These are phyloP conservation scores for Drosophila auraria DNA, from an alignment of 1,140 invertebrate genomes.

Conservation along the genomic window DNA sequence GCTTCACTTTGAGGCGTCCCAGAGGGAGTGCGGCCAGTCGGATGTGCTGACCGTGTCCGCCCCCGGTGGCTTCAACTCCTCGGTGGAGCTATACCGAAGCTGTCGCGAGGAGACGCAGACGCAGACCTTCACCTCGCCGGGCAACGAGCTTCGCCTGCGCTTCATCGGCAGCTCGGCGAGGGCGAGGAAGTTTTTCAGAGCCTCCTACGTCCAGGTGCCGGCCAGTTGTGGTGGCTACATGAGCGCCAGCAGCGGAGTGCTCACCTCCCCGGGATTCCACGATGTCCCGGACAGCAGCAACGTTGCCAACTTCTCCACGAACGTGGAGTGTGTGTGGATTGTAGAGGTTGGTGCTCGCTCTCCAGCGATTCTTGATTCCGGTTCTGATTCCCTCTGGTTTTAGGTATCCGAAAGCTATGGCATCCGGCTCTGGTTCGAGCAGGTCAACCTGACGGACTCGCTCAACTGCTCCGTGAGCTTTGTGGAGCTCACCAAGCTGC, in stretches of 20 bases:
- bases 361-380: not conserved
- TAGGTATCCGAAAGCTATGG: constrained; percentile 73
- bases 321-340: constrained; percentile 91
- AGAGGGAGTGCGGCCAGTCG: constrained; percentile 41
- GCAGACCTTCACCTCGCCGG: constrained; percentile 87
- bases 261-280: constrained; percentile 93
- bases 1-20: constrained; percentile 87
- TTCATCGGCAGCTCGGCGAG: constrained; percentile 89
- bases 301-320: constrained; percentile 86
- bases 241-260: constrained; percentile 87
- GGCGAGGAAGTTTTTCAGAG: constrained; percentile 88
- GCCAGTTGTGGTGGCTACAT: constrained; percentile 91
- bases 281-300: constrained; percentile 62
- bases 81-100: constrained; percentile 31
- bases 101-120: constrained; percentile 49
- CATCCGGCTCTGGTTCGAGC: constrained; percentile 40
- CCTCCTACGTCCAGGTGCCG: constrained; percentile 38
- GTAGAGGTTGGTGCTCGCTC: constrained; percentile 86
- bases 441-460: constrained; percentile 61
- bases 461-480: constrained; percentile 42
- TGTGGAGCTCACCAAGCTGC: constrained; percentile 41
- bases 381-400: not conserved
- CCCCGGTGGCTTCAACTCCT: constrained; percentile 24
- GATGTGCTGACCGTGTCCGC: constrained; percentile 43
- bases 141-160: constrained; percentile 90